Evolutionary conservation across 2,888 invertebrate species (phyloP), one percentile per base, ranked within the genome.

Genomic region (Lampropteryx suffumata): DNA sequence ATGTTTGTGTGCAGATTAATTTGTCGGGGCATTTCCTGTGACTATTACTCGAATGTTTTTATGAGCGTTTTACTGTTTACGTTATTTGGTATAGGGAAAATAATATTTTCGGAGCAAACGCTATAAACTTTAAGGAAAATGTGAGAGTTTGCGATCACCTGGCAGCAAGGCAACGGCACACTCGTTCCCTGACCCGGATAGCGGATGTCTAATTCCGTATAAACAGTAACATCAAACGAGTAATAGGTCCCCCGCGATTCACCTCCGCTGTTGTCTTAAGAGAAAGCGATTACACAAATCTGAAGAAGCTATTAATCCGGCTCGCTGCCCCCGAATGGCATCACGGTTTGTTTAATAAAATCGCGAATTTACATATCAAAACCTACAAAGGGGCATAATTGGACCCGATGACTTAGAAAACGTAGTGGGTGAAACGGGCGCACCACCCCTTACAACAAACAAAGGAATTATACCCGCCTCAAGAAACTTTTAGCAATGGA

Each of bases 401-500:
- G 90, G 89, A 90, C 83, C 87, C 89, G 90, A 90, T 90, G 89
- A 90, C 88, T 90, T 90, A 90, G 90, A 90, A 90, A 90, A 90
- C 89, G 85, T 87, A 84, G 87, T 77, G 85, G 88, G 85, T 74
- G 85, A 80, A 70, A 71, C 69, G 78, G 82, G 81, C 62, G 76
- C 65, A 72, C 82, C 82, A 79, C 84, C 87, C 83, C 82, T 73
- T 65, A 79, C 79, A 84, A 87, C 86, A 90, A 90, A 90, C 89
- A 90, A 90, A 90, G 90, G 90, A 90, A 90, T 90, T 90, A 90
- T 88, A 85, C 89, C 90, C 90, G 90, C 90, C 88, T 90, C 89
- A 90, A 90, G 90, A 90, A 90, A 90, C 90, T 90, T 90, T 90
- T 90, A 89, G 89, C 90, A 90, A 88, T 90, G 89, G 90, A 89